Base-by-base conservation (phyloP, 1,140 invertebrate genomes). In the Amphibalanus amphitrite region DNA sequence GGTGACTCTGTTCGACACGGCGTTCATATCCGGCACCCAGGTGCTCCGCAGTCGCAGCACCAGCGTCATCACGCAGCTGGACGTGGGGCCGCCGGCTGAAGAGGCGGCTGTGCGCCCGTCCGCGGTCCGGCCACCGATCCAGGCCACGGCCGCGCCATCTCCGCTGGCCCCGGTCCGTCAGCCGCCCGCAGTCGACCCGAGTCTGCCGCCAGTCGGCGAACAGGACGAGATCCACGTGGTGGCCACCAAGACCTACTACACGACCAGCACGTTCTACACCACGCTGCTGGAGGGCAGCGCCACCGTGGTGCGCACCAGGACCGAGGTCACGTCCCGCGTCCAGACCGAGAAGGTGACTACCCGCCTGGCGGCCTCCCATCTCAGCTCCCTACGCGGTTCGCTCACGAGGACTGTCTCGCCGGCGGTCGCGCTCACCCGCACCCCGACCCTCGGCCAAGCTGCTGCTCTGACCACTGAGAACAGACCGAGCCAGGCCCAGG, bases 181-280 rank as follows among this genome's bases (percentile, higher is more conserved):
- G 64, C 33, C 69, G 29, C 28, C 29, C 3, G 68, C 29, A 13
- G 4, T 74, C 72, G 68, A 47, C 47, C 28, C 69, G 70, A 3
- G 70, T 71, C 29, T 69, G 47, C 29, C 68, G 65, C 47, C 25
- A 23, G 65, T 65, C 20, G 69, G 69, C 30, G 69, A 75, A 29
- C 64, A 74, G 33, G 72, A 76, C 70, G 73, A 73, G 29, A 71
- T 79, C 20, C 59, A 89, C 76, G 88, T 93, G 74, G 88, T 88
- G 76, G 90, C 90, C 20, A 93, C 91, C 28, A 93, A 92, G 82
- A 91, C 90, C 15, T 91, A 90, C 78, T 84, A 90, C 73, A 93
- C 90, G 1, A 93, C 91, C 23, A 90, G 88, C 74, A 93, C 91
- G 10, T 92, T 91, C 77, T 87, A 89, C 75, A 92, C 90, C 25